phyloP scores from a whole-genome alignment of 1,140 invertebrate genomes.

The Megalonaias nervosa region DNA sequence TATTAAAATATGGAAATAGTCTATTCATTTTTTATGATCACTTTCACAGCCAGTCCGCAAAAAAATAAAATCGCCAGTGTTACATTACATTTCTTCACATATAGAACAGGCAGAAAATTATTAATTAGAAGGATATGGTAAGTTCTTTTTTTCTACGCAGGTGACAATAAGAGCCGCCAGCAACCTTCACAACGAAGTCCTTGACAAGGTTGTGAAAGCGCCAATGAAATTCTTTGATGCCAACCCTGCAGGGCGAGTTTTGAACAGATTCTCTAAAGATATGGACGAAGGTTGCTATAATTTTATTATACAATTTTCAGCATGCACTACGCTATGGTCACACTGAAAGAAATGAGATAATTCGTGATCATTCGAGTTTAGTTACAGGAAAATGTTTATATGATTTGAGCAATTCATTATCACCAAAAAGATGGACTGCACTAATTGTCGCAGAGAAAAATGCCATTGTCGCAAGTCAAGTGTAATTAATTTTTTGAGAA shows the following conservation, averaged over 20 bases:
- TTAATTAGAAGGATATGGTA: background rate
- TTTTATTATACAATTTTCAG: slow-evolving; percentile 43
- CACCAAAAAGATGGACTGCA: background rate
- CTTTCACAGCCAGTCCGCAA: too few relatives aligned
- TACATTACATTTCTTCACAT: too few relatives aligned
- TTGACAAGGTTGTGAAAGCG: slow-evolving; percentile 73
- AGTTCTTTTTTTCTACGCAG: background rate
- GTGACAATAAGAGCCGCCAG: slow-evolving; percentile 9
- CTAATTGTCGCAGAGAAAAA: too few relatives aligned
- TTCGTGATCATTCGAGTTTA: slow-evolving; percentile 91
- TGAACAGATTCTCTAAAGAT: slow-evolving; percentile 73
- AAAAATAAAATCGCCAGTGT: too few relatives aligned
- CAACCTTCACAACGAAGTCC: slow-evolving; percentile 10
- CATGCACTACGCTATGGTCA: slow-evolving; percentile 73
- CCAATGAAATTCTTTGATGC: slow-evolving; percentile 78
- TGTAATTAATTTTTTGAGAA: too few relatives aligned
- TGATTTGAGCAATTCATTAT: background rate
- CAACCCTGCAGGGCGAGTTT: slow-evolving; percentile 76
- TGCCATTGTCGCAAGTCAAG: too few relatives aligned
- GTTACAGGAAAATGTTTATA: slow-evolving; percentile 75
- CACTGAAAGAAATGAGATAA: slow-evolving; percentile 86
- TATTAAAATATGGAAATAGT: too few relatives aligned
- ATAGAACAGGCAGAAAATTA: too few relatives aligned
- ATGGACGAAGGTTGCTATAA: slow-evolving; percentile 50
- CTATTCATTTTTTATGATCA: too few relatives aligned